Evolutionary conservation across 2,888 invertebrate genomes (phyloP).

Genomic region (Notodonta ziczac): DNA sequence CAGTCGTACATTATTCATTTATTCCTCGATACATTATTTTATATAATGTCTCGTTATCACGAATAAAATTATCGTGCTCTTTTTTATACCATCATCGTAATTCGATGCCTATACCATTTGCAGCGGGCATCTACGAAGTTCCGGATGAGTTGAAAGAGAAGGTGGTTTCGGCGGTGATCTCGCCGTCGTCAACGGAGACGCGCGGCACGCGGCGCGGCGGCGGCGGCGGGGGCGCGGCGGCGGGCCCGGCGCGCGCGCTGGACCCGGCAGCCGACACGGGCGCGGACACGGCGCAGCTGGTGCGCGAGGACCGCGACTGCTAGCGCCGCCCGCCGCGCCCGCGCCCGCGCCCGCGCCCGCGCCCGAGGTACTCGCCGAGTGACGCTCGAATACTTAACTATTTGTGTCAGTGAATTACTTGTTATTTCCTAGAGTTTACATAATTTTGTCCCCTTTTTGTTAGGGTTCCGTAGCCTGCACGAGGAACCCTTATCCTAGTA

Average conservation of each 20-base stretch:
- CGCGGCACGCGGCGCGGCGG: constrained; percentile 86
- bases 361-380: constrained; percentile 22
- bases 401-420: background rate
- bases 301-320: constrained; percentile 92
- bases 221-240: constrained; percentile 66
- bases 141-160: constrained; percentile 90
- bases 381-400: background rate
- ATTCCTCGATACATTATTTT: too few species aligned
- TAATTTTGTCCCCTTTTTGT: too few species aligned
- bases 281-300: constrained; percentile 95
- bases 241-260: constrained; percentile 90
- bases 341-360: constrained; percentile 75
- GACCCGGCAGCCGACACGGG: constrained; percentile 95
- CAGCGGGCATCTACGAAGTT: constrained; percentile 91
- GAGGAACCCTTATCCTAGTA: too few species aligned
- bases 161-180: constrained; percentile 89
- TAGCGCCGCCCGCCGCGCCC: constrained; percentile 44
- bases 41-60: too few species aligned
- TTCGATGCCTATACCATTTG: background rate
- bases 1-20: too few species aligned
- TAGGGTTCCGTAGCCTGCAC: too few species aligned
- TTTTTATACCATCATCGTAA: background rate
- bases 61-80: too few species aligned
- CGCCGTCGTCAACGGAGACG: constrained; percentile 92
- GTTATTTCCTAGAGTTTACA: background rate